A percentile compares a stretch with the other conserved stretches of the same genome.
These are phyloP conservation scores for Diadema setosum DNA, from an alignment of 35 echinoderm and acorn worm genomes.

Conservation along the genomic window DNA sequence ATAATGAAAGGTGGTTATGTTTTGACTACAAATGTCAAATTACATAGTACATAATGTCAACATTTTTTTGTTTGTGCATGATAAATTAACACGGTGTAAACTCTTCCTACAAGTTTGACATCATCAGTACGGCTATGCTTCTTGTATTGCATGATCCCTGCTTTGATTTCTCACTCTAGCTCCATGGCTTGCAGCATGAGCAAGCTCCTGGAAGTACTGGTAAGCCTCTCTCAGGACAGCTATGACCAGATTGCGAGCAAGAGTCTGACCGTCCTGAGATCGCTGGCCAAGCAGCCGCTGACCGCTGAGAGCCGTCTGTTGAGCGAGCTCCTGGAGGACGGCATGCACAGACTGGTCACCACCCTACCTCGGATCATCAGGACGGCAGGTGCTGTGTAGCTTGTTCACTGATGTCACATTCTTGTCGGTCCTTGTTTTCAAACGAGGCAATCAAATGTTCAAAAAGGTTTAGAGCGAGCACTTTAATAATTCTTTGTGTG, in stretches of 20 bases:
- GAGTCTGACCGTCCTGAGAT: constrained; percentile 15
- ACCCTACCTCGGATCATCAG: constrained; percentile 74
- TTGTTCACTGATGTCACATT: no score
- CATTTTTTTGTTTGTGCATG: no score
- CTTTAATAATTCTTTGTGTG: no score
- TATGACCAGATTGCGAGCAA: constrained; percentile 44
- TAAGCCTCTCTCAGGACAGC: constrained; percentile 52
- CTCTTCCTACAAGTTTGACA: no score
- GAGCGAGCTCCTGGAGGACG: constrained; percentile 81
- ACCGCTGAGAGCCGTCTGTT: constrained; percentile 18
- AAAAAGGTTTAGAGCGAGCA: no score
- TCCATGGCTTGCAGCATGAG: constrained; percentile 47
- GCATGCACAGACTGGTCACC: constrained; percentile 65
- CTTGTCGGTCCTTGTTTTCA: no score
- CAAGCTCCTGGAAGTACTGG: constrained; percentile 59
- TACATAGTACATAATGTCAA: no score
- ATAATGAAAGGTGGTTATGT: no score
- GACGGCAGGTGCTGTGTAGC: constrained; percentile 66
- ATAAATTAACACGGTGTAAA: no score
- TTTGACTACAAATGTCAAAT: no score
- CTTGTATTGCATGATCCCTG: background rate
- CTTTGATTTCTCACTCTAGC: background rate
- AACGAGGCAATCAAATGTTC: no score
- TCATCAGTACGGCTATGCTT: no score
- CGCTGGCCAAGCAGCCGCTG: background rate